Conservation (phyloP, 2,113 vertebrate genomes). For the Oncorhynchus masou region DNA sequence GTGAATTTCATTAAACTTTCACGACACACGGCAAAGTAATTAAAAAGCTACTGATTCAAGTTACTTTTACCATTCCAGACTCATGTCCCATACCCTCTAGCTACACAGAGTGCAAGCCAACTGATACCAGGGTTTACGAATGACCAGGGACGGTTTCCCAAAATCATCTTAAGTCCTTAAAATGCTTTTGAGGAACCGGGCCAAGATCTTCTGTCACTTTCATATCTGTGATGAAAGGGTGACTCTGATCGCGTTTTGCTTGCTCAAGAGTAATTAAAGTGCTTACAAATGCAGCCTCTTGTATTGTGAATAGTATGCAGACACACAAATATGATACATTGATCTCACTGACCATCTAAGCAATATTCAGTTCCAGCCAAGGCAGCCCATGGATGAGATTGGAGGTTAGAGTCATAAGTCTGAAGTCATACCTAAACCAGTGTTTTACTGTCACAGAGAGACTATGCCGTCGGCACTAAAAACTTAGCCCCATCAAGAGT, state of each 20-base stretch:
- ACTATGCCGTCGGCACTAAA: slow-evolving; percentile 36
- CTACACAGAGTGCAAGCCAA: neutral
- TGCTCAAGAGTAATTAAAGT: too few species aligned
- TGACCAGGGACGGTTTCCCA: too few species aligned
- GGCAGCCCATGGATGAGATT: too few species aligned
- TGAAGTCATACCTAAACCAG: neutral
- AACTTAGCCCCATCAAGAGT: slow-evolving; percentile 43
- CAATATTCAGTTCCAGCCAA: too few species aligned
- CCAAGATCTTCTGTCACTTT: slow-evolving; percentile 1
- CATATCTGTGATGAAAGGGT: slow-evolving; percentile 1
- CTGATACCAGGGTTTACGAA: neutral
- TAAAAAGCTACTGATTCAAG: slow-evolving; percentile 38
- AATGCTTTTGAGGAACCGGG: neutral
- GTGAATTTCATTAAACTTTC: slow-evolving; percentile 36
- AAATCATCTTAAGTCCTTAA: too few species aligned
- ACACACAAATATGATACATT: too few species aligned
- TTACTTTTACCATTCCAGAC: slow-evolving; percentile 13
- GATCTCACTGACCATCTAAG: too few species aligned
- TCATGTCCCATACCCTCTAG: slow-evolving; percentile 12
- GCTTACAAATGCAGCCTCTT: too few species aligned
- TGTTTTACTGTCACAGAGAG: slow-evolving; percentile 6
- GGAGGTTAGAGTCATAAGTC: neutral
- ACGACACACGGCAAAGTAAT: slow-evolving; percentile 47
- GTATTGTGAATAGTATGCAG: too few species aligned
- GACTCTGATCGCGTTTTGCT: neutral